Conservation (phyloP, 2,797 vertebrate genomes). For the Acrocephalus scirpaceus region DNA sequence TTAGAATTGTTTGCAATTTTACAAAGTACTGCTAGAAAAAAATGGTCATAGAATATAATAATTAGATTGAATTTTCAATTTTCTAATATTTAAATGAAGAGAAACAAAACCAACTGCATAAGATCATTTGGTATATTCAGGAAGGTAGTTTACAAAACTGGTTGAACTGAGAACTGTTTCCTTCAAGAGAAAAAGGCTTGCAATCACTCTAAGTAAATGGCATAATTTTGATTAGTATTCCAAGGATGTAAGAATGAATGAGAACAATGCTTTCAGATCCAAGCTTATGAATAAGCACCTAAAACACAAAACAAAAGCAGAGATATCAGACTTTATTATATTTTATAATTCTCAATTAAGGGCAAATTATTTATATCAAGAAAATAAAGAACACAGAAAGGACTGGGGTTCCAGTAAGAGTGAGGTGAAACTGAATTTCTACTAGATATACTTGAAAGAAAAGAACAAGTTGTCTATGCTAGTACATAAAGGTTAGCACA, state of each 20-base stretch:
- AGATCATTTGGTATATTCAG: neutral
- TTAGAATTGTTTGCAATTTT: neutral
- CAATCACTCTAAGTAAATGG: neutral
- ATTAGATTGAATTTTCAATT: neutral
- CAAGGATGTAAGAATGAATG: neutral
- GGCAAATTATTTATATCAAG: neutral
- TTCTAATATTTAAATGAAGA: neutral
- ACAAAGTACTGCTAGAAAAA: neutral
- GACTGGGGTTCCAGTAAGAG: neutral
- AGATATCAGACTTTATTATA: neutral
- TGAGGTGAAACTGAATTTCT: neutral
- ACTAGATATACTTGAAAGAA: neutral
- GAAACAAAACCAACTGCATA: neutral
- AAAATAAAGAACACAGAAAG: neutral
- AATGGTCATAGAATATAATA: neutral
- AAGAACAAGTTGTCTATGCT: neutral
- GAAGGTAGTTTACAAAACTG: neutral
- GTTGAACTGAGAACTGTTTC: neutral
- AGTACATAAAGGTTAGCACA: neutral
- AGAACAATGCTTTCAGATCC: neutral
- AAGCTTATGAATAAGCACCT: neutral
- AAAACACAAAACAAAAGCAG: neutral
- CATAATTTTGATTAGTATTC: neutral
- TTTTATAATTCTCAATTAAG: neutral
- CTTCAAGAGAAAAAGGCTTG: neutral